Evolutionary conservation across 1,140 invertebrate genomes (phyloP), one percentile per base, ranked within the genome.

Genomic region (Cherax quadricarinatus): DNA sequence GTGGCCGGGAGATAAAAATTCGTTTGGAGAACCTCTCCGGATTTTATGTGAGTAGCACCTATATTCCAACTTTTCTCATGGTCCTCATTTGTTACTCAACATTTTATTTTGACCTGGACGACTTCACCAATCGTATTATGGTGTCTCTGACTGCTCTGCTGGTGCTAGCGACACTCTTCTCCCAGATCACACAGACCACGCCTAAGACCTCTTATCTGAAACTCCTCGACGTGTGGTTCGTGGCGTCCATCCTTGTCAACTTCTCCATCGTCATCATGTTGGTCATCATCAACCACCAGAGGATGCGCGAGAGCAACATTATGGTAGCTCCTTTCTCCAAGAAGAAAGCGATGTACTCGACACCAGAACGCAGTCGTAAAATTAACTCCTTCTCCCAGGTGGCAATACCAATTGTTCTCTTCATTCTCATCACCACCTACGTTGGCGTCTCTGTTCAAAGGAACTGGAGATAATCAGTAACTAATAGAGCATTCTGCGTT

Each of bases 51-150:
- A 92, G 88, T 66, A 93, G 91, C 30, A 93, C 93, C 53, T 93
- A 93, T 73, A 53, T 93, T 57, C 93, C 93, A 5, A 93, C 93
- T 49, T 93, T 93, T 85, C 91, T 93, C 49, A 93, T 93, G 93
- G 93, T 93, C 14, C 81, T 91, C 24, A 93, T 93, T 75, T 92
- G 84, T 21, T 93, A 93, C 83, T 91, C 88, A 9, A 93, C 93
- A 7, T 88, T 93, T 41, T 93, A 62, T 84, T 93, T 91, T 49
- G 79, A 92, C 62, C 41, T 92, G 60, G 88, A 93, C 73, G 93
- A 93, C 84, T 93, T 93, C 84, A 92, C 92, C 60, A 91, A 93
- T 48, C 90, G 93, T 49, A 93, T 93, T 79, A 93, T 93, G 93
- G 93, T 93, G 66, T 93, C 93, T 5, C 85, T 93, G 73, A 93